Evolutionary conservation across 2,888 invertebrate genomes (phyloP).

Genomic region (Polia nebulosa): DNA sequence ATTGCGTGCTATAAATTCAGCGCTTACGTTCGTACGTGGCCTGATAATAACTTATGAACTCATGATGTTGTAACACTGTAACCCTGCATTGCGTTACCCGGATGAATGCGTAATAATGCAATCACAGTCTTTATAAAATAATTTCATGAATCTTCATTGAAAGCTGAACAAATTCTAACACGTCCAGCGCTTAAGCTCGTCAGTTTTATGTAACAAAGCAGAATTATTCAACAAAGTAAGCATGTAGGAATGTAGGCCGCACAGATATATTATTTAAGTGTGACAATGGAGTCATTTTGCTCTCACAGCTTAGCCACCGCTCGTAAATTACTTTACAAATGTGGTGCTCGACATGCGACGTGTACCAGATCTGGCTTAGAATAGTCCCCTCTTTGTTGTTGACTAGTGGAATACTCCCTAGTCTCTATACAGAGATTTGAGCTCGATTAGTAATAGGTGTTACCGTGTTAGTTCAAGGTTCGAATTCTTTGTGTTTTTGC

Average conservation of each 20-base stretch:
- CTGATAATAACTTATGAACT: constrained; percentile 10
- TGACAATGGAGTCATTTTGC: constrained; percentile 53
- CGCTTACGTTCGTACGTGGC: constrained; percentile 18
- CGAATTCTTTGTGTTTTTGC: constrained; percentile 7
- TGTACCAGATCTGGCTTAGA: constrained; percentile 50
- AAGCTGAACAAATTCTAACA: constrained; percentile 12
- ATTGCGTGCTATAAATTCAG: constrained; percentile 25
- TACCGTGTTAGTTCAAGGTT: constrained; percentile 53
- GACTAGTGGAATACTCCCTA: constrained; percentile 25
- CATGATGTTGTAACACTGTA: constrained; percentile 1
- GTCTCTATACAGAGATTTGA: constrained; percentile 22
- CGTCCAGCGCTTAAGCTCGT: neutral
- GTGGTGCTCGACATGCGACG: constrained; percentile 41
- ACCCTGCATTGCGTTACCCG: neutral
- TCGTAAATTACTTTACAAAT: constrained; percentile 61
- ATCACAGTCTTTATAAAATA: constrained; percentile 1
- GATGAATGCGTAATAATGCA: neutral
- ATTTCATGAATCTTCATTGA: neutral
- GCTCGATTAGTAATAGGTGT: constrained; percentile 44
- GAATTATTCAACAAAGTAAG: constrained; percentile 42
- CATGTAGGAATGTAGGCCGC: constrained; percentile 47
- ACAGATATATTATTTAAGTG: constrained; percentile 50
- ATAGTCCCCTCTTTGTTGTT: constrained; percentile 35
- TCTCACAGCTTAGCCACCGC: constrained; percentile 33
- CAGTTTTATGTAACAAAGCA: constrained; percentile 41